A percentile compares a stretch with the other conserved stretches of the same genome.
Conservation (phyloP, 2,797 vertebrate species). For the Falco biarmicus region DNA sequence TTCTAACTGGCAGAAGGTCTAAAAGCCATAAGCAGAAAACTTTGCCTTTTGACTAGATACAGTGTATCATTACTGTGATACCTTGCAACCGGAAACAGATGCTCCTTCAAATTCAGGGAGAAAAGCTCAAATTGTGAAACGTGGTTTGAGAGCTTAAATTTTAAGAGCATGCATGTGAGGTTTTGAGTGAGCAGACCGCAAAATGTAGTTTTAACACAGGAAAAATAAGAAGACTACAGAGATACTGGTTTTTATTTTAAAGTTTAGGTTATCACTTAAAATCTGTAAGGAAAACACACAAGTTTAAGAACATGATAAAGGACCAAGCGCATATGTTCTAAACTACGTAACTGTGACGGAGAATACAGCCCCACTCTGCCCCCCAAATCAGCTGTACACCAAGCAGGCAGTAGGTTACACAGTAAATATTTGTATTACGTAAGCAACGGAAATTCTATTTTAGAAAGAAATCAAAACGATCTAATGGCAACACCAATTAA, state of each 20-base stretch:
- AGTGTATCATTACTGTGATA: background rate
- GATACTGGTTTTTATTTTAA: background rate
- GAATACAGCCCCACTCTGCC: background rate
- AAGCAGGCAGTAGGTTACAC: background rate
- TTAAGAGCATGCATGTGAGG: background rate
- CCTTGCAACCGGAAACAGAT: background rate
- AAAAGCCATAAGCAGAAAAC: background rate
- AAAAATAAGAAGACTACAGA: background rate
- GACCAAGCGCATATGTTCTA: background rate
- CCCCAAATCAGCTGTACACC: background rate
- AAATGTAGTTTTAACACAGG: background rate
- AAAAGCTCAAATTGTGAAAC: background rate
- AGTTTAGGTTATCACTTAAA: background rate
- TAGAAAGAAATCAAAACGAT: background rate
- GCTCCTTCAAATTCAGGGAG: background rate
- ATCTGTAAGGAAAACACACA: background rate
- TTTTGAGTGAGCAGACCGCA: background rate
- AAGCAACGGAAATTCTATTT: background rate
- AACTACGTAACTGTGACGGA: background rate
- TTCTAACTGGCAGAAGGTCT: fast-evolving
- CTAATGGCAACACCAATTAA: background rate
- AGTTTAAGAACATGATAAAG: background rate
- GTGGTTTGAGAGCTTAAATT: fast-evolving
- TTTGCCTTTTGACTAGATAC: background rate
- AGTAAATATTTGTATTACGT: background rate